Conservation (phyloP, 2,797 vertebrate species). For the Potorous gilbertii region DNA sequence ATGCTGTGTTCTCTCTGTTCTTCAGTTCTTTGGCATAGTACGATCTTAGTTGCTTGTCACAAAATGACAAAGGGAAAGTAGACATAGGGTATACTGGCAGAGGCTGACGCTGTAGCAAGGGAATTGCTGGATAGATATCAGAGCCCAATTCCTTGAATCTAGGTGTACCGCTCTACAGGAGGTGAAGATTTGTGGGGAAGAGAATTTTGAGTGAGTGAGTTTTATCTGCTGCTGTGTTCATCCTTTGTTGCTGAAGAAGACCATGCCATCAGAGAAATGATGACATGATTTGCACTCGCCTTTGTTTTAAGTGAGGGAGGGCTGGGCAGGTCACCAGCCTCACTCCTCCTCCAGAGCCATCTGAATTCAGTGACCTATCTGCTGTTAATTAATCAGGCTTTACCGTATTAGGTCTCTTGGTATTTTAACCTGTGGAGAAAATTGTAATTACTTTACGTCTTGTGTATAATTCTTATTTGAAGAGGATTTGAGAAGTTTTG, state of each 20-base stretch:
- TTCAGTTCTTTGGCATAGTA: not conserved
- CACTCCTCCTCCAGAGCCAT: too few relatives aligned
- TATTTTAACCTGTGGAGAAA: not conserved
- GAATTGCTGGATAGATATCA: not conserved
- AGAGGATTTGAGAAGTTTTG: not conserved
- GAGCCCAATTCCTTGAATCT: not conserved
- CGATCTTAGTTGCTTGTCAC: not conserved
- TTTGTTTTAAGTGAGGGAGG: too few relatives aligned
- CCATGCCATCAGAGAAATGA: too few relatives aligned
- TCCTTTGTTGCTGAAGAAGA: too few relatives aligned
- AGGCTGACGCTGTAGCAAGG: not conserved
- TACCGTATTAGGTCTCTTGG: not conserved
- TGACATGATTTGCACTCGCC: too few relatives aligned
- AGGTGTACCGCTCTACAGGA: not conserved
- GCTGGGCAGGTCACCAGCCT: too few relatives aligned
- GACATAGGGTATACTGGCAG: not conserved
- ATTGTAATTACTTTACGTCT: not conserved
- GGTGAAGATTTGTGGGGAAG: not conserved
- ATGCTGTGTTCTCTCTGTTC: not conserved
- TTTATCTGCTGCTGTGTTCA: too few relatives aligned
- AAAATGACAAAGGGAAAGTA: not conserved
- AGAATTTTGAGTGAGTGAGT: not conserved
- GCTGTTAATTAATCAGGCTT: not conserved
- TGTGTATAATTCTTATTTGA: not conserved
- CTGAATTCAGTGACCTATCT: not conserved